Base-by-base conservation (phyloP, 2,113 vertebrate genomes). In the Gobio gobio region DNA sequence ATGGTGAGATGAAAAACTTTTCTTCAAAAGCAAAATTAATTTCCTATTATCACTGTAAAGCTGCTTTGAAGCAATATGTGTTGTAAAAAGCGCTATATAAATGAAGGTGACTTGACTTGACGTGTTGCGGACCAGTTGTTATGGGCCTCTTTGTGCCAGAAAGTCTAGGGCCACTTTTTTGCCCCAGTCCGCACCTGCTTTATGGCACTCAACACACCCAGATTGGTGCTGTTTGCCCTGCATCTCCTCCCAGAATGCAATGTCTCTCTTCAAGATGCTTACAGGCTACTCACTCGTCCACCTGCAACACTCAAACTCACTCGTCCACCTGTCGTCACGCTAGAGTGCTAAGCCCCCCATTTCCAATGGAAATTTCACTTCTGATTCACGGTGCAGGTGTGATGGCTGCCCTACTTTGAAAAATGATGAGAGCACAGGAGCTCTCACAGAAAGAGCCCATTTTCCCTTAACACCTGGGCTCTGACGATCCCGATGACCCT, bases 351-450 rank as follows among this genome's bases (percentile, higher is more conserved):
- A 88, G 63, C 43, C 36, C 13, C 80, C 82, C 74, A 86, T 86
- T 86, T 80, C 63, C 80, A 86, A 74, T 79, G 56, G 80, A 75
- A 83, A 88, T 88, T 79, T 86, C 73, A 83, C 68, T 70, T 82
- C 47, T 61, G 49, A 85, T 59, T 61, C 78, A 83, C 47, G 18
- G 45, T 9, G 24, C 45, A 83, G 58, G 47, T 79, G 59, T 56
- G 76, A 61, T 24, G 63, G 61, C 83, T 88, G 80, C 74, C 64
- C 59, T 68, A 78, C 66, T 86, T 72, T 80, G 29, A 70, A 81
- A 80, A 87, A 78, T 40, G 13, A 84, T 80, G 20, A 43, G 33
- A 26, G 66, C 33, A 72, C 43, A 70, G 18, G 14, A 45, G 24
- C 24, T 68, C 10, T 72, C 7, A 20, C 45, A 29, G 18, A 40